Evolutionary conservation across 2,888 invertebrate genomes (phyloP).

Genomic region (Thyatira batis): DNA sequence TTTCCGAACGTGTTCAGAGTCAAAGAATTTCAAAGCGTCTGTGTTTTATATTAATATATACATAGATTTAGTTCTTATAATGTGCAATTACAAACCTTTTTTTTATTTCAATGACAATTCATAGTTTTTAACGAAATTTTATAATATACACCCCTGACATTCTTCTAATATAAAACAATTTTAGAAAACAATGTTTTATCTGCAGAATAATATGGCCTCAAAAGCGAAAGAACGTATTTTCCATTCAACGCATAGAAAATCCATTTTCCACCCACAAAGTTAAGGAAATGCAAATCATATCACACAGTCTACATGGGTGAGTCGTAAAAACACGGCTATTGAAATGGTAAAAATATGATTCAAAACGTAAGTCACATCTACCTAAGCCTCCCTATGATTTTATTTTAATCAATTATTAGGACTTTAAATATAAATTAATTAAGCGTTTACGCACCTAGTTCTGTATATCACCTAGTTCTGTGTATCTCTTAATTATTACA

Average conservation of each 20-base stretch:
- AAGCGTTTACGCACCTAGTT: too few species aligned
- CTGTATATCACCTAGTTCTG: too few species aligned
- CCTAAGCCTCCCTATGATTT: too few species aligned
- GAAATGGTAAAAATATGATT: neutral
- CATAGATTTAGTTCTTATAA: neutral
- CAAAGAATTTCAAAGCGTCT: conserved; percentile 24
- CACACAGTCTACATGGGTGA: conserved; percentile 15
- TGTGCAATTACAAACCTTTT: neutral
- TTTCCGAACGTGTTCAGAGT: conserved; percentile 35
- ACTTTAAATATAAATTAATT: too few species aligned
- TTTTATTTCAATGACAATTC: too few species aligned
- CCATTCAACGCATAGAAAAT: conserved; percentile 18
- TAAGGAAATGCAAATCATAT: conserved; percentile 39
- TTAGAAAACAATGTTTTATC: neutral
- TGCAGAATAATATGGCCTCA: neutral
- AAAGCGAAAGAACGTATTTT: conserved; percentile 17
- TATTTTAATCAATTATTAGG: too few species aligned
- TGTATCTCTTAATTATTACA: too few species aligned
- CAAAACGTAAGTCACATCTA: conserved; percentile 1
- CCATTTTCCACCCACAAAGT: conserved; percentile 20
- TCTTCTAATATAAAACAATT: neutral
- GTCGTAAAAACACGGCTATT: conserved; percentile 12
- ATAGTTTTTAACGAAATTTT: too few species aligned
- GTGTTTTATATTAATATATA: conserved; percentile 4
- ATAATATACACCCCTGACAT: too few species aligned